Evolutionary conservation across 2,797 vertebrate genomes (phyloP), one percentile per base, ranked within the genome.

Genomic region (Trachurus trachurus): DNA sequence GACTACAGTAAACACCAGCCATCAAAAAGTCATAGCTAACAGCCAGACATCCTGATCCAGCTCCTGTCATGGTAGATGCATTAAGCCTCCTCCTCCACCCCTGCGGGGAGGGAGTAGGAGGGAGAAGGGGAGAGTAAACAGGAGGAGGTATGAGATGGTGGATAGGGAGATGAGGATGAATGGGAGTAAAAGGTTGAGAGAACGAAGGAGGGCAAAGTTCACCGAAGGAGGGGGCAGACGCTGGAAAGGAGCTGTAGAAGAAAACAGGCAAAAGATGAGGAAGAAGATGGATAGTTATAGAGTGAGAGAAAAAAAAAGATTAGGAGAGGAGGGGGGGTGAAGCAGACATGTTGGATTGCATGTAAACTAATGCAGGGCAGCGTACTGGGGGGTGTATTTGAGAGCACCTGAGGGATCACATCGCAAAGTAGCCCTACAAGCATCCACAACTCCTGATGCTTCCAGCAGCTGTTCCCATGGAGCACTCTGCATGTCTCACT

Each of bases 381-480:
- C 65, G 39, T 50, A 64, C 60, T 60, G 49, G 82, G 66, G 76
- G 76, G 76, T 39, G 59, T 62, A 68, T 65, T 72, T 84, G 56
- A 81, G 68, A 63, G 81, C 26, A 74, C 82, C 82, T 67, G 68
- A 65, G 87, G 86, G 88, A 92, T 61, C 4, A 22, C 53, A 62
- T 61, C 17, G 62, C 71, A 72, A 70, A 76, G 74, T 72, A 71
- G 67, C 78, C 73, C 81, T 76, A 76, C 71, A 82, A 89, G 80
- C 79, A 71, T 84, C 78, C 75, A 69, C 72, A 47, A 17, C 66
- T 17, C 66, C 72, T 94, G 91, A 95, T 95, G 82, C 78, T 58
- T 92, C 77, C 85, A 92, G 79, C 95, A 95, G 94, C 91, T 94
- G 94, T 78, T 88, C 53, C 69, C 70, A 40, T 12, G 16, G 26